phyloP scores from a whole-genome alignment of 2,797 vertebrate species.

The Coregonus suidteri region DNA sequence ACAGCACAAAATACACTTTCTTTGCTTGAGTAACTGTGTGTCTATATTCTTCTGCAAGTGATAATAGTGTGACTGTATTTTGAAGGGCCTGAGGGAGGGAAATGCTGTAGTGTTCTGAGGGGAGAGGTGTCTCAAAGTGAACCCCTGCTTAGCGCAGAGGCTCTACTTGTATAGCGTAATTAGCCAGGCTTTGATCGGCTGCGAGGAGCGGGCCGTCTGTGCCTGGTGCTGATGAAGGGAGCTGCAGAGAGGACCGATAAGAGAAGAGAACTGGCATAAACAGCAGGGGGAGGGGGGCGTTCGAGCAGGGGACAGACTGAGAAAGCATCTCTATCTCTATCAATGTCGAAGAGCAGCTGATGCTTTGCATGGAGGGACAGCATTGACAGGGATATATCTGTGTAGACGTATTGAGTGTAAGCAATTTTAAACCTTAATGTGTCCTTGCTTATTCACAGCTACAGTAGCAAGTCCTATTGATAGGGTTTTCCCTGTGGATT shows the following conservation, averaged over 20 bases:
- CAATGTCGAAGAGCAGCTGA: neutral
- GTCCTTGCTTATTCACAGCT: neutral
- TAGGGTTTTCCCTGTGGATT: neutral
- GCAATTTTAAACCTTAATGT: neutral
- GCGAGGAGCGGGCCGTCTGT: neutral
- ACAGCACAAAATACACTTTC: neutral
- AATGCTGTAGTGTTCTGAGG: neutral
- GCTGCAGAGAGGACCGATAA: constrained; percentile 13
- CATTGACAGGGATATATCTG: neutral
- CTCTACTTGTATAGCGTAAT: constrained; percentile 9
- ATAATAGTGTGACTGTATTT: neutral
- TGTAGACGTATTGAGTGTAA: neutral
- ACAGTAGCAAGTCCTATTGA: neutral
- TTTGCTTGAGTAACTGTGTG: neutral
- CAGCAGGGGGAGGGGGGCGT: neutral
- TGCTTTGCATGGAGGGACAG: neutral
- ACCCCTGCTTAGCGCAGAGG: neutral
- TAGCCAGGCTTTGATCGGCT: constrained; percentile 12
- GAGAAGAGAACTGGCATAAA: neutral
- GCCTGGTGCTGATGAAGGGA: constrained; percentile 11
- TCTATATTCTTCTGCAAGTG: neutral
- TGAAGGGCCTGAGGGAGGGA: neutral
- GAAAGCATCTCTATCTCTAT: neutral
- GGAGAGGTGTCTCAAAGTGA: neutral
- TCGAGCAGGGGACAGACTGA: neutral